Evolutionary conservation across 2,888 invertebrate genomes (phyloP), one percentile per base, ranked within the genome.

Genomic region (Drosophila silvestris): DNA sequence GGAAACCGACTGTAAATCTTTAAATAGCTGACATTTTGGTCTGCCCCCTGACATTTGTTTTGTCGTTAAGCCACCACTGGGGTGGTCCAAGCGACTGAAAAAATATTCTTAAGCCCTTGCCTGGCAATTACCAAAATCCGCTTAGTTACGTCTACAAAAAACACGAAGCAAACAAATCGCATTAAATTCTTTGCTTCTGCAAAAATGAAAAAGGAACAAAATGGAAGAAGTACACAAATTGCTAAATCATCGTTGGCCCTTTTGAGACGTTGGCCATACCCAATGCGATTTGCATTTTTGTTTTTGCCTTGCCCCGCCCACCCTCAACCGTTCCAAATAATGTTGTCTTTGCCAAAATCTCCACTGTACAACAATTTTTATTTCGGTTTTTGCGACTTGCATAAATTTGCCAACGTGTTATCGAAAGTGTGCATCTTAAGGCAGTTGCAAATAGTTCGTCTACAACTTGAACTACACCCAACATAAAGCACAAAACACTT

Each of bases 361-460:
- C 56, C 39, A 32, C 14, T 65, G 56, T 14, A 39, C 2, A 44
- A 61, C 70, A 75, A 70, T 63, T 65, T 68, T 61, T 65, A 71
- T 70, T 82, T 77, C 51, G 64, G 56, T 22, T 28, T 56, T 72
- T 77, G 50, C 62, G 56, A 79, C 69, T 83, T 85, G 87, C 85
- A 85, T 85, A 87, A 85, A 85, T 87, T 85, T 87, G 64, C 52
- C 68, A 73, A 81, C 77, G 74, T 84, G 63, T 83, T 86, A 89
- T 86, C 86, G 83, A 86, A 86, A 83, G 89, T 86, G 89, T 89
- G 86, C 86, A 86, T 86, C 86, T 81, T 74, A 72, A 68, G 67
- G 77, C 87, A 73, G 81, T 70, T 77, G 74, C 44, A 89, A 89
- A 74, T 76, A 70, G 86, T 74, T 84, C 57, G 80, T 72, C 56